Percentiles rank a stretch among this genome's conserved stretches.
phyloP scores from a whole-genome alignment of 2,113 vertebrate species.

The Apaloderma vittatum region DNA sequence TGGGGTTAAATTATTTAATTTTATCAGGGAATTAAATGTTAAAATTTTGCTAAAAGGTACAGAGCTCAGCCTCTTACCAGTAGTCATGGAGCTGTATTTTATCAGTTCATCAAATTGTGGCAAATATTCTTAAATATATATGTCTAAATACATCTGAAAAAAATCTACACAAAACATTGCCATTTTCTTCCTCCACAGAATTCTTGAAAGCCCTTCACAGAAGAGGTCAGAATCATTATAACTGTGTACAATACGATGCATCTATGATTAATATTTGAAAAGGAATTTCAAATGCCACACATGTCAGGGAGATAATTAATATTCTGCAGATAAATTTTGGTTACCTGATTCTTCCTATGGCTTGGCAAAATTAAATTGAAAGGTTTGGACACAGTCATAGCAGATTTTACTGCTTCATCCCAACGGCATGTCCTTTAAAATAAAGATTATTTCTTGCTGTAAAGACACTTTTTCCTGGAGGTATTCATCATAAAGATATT shows the following conservation, averaged over 20 bases:
- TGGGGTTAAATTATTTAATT: neutral
- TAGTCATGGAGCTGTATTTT: constrained; percentile 37
- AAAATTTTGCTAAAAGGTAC: constrained; percentile 24
- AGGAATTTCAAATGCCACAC: neutral
- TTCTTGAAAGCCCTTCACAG: neutral
- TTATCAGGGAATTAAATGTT: constrained; percentile 27
- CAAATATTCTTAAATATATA: constrained; percentile 5
- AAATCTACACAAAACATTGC: neutral
- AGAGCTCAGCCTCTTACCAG: constrained; percentile 46
- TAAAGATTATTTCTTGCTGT: neutral
- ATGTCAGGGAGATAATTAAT: neutral
- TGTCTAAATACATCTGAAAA: neutral
- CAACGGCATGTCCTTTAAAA: neutral
- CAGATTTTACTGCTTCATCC: neutral
- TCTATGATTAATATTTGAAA: neutral
- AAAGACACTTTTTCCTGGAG: constrained; percentile 46
- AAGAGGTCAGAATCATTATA: neutral
- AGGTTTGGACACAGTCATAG: neutral
- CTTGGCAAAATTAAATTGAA: neutral
- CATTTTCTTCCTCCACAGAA: neutral
- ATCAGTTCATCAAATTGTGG: constrained; percentile 49
- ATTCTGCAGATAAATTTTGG: neutral
- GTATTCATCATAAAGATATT: constrained; percentile 35
- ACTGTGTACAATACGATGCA: neutral
- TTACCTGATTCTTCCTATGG: neutral